Percentiles rank a stretch among this genome's conserved stretches.
Evolutionary conservation across 2,113 vertebrate genomes (phyloP).

Genomic region (Embiotoca jacksoni): DNA sequence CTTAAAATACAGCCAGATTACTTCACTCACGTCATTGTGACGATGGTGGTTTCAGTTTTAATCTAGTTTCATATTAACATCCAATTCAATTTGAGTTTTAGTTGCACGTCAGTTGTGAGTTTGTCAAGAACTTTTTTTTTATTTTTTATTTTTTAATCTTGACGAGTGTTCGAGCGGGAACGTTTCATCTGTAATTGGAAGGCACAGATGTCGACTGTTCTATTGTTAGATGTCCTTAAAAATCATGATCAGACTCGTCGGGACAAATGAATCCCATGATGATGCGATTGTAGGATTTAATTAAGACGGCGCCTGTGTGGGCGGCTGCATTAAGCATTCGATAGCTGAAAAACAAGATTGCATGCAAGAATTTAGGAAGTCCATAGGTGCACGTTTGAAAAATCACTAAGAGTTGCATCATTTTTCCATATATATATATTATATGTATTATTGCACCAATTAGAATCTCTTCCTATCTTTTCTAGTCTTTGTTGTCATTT

Average conservation of each 20-base stretch:
- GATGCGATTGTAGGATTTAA: conserved; percentile 32
- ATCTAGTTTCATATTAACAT: neutral
- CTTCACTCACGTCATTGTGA: no score
- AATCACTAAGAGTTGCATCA: no score
- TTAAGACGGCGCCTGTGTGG: conserved; percentile 12
- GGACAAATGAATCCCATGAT: conserved; percentile 25
- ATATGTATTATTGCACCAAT: neutral
- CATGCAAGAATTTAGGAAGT: neutral
- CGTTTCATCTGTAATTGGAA: conserved; percentile 17
- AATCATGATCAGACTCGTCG: conserved; percentile 36
- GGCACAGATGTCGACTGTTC: conserved; percentile 1
- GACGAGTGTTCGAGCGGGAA: neutral
- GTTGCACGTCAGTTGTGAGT: no score
- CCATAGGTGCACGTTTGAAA: neutral
- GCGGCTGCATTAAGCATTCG: neutral
- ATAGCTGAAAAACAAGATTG: neutral
- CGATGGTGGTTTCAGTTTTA: neutral
- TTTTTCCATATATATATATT: no score
- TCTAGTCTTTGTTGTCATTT: no score
- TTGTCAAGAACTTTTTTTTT: no score
- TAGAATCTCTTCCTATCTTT: no score
- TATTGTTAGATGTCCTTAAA: conserved; percentile 36
- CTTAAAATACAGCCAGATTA: no score
- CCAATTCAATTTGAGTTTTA: neutral
- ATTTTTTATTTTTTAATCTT: no score